Evolutionary conservation across 1,140 invertebrate genomes (phyloP), one percentile per base, ranked within the genome.

Genomic region (Antheraea pernyi): DNA sequence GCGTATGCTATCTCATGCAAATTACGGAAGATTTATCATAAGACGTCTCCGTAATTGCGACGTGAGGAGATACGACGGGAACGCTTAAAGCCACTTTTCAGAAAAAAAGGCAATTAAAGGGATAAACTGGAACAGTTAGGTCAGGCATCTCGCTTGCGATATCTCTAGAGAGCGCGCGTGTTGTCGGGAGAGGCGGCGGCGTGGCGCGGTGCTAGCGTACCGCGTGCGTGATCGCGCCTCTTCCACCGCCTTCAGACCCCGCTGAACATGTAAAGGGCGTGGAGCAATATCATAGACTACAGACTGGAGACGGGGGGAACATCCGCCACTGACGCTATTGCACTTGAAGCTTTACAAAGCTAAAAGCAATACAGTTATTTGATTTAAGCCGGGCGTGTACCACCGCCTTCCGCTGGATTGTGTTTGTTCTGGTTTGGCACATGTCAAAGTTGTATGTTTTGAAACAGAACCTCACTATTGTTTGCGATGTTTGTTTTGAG

Each of bases 1-100:
- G 88, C 89, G 88, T 92, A 92, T 92, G 89, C 88, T 90, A 90
- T 92, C 88, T 91, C 88, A 92, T 92, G 89, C 88, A 92, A 92
- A 92, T 92, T 92, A 89, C 88, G 81, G 83, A 78, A 92, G 89
- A 92, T 92, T 92, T 92, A 92, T 92, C 89, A 92, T 92, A 90
- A 91, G 85, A 91, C 87, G 88, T 89, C 88, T 89, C 87, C 79
- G 84, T 89, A 91, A 92, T 91, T 92, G 86, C 86, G 90, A 92
- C 90, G 88, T 91, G 90, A 92, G 88, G 81, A 91, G 90, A 92
- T 92, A 91, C 81, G 85, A 85, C 82, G 84, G 78, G 82, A 78
- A 79, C 82, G 78, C 75, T 89, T 88, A 86, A 88, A 88, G 87
- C 79, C 80, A 84, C 75, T 85, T 79, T 83, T 79, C 82, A 89